Percentiles rank a stretch among this genome's conserved stretches.
phyloP scores from a whole-genome alignment of 2,113 vertebrate genomes.

The Hippocampus zosterae region DNA sequence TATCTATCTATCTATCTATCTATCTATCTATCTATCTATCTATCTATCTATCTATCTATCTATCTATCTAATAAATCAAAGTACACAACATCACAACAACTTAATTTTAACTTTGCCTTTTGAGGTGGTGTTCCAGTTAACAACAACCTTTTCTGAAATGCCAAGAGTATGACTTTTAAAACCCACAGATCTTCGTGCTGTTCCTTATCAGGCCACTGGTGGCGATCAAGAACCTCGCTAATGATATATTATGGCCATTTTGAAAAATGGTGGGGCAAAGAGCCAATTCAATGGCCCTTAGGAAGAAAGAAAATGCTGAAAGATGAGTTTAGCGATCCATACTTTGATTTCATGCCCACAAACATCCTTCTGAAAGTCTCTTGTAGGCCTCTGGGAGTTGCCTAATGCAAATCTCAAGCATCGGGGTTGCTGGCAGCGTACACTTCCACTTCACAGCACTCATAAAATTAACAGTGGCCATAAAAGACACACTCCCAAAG shows the following conservation, averaged over 20 bases:
- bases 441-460: conserved; percentile 64
- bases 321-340: conserved; percentile 26
- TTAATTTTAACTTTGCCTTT: not conserved
- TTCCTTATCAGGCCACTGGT: conserved; percentile 21
- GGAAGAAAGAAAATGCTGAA: conserved; percentile 17
- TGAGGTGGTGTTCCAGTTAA: not conserved
- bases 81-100: not conserved
- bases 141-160: conserved; percentile 1
- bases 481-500: conserved; percentile 70
- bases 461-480: conserved; percentile 71
- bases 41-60: not conserved
- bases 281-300: conserved; percentile 37
- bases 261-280: conserved; percentile 29
- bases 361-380: conserved; percentile 12
- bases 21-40: not conserved
- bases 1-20: no score
- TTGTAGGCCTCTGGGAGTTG: not conserved
- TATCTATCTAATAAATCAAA: not conserved
- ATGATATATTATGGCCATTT: conserved; percentile 42
- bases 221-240: conserved; percentile 35
- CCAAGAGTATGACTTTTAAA: not conserved
- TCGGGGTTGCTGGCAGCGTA: conserved; percentile 59
- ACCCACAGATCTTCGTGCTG: conserved; percentile 11
- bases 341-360: conserved; percentile 16
- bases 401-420: conserved; percentile 45